Evolutionary conservation across 2,888 invertebrate species (phyloP).

Genomic region (Epinotia bilunana): DNA sequence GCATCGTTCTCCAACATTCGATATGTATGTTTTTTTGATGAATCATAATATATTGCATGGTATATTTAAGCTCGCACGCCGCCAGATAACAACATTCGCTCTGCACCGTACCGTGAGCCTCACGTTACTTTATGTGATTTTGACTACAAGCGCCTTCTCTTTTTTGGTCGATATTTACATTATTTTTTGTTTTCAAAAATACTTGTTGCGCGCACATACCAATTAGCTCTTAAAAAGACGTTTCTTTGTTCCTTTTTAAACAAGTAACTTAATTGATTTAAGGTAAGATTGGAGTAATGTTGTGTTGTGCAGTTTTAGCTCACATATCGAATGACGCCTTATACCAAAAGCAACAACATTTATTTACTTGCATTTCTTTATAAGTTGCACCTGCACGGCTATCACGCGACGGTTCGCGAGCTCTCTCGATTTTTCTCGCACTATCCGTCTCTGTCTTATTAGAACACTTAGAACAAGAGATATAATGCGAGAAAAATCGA

Average conservation of each 20-base stretch:
- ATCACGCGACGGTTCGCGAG: too few species aligned
- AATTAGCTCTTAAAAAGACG: neutral
- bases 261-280: neutral
- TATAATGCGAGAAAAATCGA: too few species aligned
- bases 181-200: slow-evolving; percentile 27
- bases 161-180: slow-evolving; percentile 36
- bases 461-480: too few species aligned
- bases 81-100: slow-evolving; percentile 56
- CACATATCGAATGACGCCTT: neutral
- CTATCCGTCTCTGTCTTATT: too few species aligned
- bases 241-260: slow-evolving; percentile 7
- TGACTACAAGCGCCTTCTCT: neutral
- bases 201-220: slow-evolving; percentile 22
- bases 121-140: slow-evolving; percentile 41
- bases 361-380: neutral
- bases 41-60: slow-evolving; percentile 60
- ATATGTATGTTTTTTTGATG: slow-evolving; percentile 54
- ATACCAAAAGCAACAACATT: neutral
- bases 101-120: slow-evolving; percentile 47
- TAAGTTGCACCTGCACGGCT: neutral
- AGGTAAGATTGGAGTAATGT: slow-evolving; percentile 12
- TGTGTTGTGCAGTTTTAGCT: neutral
- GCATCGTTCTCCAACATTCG: slow-evolving; percentile 60
- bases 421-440: too few species aligned
- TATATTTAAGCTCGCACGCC: slow-evolving; percentile 55